phyloP scores from a whole-genome alignment of 2,888 invertebrate genomes.

The Branchinecta sandiegonensis region DNA sequence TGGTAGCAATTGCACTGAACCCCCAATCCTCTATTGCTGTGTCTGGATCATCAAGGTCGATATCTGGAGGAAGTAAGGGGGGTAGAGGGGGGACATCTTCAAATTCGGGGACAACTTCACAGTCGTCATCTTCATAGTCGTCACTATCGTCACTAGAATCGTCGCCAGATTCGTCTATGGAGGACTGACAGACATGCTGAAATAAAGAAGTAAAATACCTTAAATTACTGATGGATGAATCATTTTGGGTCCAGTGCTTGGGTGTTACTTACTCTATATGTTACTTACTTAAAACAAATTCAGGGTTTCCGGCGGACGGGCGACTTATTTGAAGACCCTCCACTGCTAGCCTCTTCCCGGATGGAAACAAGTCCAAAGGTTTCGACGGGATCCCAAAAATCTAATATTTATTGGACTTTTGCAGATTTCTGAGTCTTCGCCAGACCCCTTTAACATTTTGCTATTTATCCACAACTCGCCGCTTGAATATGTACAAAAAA shows the following conservation, averaged over 20 bases:
- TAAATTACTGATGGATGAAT: neutral
- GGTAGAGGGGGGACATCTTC: constrained; percentile 5
- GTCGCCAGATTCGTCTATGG: neutral
- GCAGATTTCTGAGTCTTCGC: no score
- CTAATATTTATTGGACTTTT: no score
- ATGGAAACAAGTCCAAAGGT: no score
- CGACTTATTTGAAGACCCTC: no score
- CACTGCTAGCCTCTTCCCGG: no score
- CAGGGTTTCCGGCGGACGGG: no score
- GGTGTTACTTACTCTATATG: no score
- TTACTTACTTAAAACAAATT: no score
- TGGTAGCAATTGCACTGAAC: constrained; percentile 64
- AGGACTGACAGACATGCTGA: neutral
- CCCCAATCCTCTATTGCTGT: constrained; percentile 46
- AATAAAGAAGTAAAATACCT: neutral
- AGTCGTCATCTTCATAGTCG: constrained; percentile 2
- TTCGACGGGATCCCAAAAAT: no score
- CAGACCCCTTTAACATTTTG: no score
- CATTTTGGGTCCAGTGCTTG: neutral
- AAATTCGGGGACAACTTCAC: neutral
- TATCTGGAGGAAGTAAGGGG: constrained; percentile 4
- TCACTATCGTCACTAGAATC: constrained; percentile 12
- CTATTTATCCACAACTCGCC: no score
- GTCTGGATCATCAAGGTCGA: constrained; percentile 1
- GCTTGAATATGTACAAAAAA: no score